A percentile compares a stretch with the other conserved stretches of the same genome.
phyloP scores from a whole-genome alignment of 2,797 vertebrate species.

The Scolopax bukidnonensis region DNA sequence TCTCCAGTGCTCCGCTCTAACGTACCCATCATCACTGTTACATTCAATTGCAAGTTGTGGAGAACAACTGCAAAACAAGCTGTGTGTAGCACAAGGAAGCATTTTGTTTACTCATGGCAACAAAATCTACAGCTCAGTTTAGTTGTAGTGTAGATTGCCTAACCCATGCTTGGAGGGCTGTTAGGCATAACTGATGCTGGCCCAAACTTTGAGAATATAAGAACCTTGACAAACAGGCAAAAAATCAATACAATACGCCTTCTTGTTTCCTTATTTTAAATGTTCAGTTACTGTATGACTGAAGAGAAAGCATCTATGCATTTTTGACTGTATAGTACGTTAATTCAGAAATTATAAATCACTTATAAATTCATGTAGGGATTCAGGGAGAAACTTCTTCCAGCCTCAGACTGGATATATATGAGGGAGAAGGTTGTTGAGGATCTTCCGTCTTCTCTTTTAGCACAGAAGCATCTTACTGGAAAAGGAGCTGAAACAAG shows the following conservation, averaged over 20 bases:
- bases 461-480: not conserved
- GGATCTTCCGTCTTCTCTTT: not conserved
- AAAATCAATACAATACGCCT: not conserved
- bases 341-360: not conserved
- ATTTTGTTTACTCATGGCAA: not conserved
- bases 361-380: fast-evolving
- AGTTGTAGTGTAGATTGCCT: not conserved
- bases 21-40: not conserved
- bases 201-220: not conserved
- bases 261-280: not conserved
- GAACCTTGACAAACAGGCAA: not conserved
- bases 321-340: not conserved
- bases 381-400: not conserved
- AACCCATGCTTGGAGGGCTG: not conserved
- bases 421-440: not conserved
- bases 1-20: not conserved
- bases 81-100: not conserved
- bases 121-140: not conserved
- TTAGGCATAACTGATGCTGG: not conserved
- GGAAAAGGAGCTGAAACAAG: not conserved
- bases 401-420: not conserved
- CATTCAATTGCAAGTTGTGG: not conserved
- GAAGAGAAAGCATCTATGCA: not conserved
- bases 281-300: not conserved
- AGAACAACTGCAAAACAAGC: not conserved